These are phyloP conservation scores for Lasioglossum marginatum DNA, from an alignment of 2,888 invertebrate genomes.

Conservation along the genomic window DNA sequence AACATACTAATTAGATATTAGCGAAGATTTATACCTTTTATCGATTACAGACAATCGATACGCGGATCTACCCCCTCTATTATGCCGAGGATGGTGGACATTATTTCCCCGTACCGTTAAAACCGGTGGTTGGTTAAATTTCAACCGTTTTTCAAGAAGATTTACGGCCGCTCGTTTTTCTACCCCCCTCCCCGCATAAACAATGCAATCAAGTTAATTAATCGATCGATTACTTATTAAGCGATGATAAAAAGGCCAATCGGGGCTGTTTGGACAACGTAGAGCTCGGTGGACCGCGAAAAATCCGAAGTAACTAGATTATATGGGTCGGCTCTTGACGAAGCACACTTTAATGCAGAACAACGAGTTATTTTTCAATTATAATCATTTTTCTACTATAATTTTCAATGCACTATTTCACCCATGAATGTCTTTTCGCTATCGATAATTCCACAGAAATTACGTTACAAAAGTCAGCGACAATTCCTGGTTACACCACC, in stretches of 20 bases:
- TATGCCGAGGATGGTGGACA: neutral
- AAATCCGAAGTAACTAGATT: neutral
- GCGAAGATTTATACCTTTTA: constrained; percentile 46
- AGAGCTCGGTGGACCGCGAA: neutral
- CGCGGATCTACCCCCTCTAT: constrained; percentile 25
- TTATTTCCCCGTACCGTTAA: constrained; percentile 48
- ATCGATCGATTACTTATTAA: constrained; percentile 41
- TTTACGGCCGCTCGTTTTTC: constrained; percentile 43
- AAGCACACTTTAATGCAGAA: neutral
- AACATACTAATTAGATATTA: constrained; percentile 56
- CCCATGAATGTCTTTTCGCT: neutral
- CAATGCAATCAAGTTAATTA: constrained; percentile 49
- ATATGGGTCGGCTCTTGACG: neutral
- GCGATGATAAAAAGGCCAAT: constrained; percentile 24
- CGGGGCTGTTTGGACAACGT: neutral
- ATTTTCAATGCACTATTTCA: too few species aligned
- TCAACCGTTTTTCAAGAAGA: constrained; percentile 33
- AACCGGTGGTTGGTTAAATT: constrained; percentile 49
- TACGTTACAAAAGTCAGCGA: neutral
- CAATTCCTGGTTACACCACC: neutral
- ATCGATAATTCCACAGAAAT: neutral
- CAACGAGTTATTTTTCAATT: neutral
- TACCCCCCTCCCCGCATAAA: constrained; percentile 10
- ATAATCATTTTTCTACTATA: neutral
- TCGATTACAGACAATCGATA: constrained; percentile 30